A percentile compares a stretch with the other conserved stretches of the same genome.
phyloP scores from a whole-genome alignment of 1,140 invertebrate species.

The Euura saliciscinereae region DNA sequence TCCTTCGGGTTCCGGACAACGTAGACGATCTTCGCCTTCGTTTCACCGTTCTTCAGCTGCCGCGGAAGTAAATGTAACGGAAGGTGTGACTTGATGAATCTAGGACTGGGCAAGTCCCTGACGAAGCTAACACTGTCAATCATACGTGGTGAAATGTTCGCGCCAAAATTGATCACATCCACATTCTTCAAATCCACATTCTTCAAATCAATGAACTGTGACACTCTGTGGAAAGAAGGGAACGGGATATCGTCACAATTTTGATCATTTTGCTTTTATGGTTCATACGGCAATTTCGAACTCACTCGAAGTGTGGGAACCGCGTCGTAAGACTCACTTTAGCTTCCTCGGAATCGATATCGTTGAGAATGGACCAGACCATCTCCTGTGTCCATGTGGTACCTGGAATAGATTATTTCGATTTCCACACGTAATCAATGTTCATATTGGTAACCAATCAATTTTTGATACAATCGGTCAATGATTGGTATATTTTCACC shows the following conservation, averaged over 20 bases:
- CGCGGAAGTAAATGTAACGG: conserved; percentile 70
- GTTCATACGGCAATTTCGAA: background rate
- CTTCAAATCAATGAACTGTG: conserved; percentile 44
- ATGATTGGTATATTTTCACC: too few relatives aligned
- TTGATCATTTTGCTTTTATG: background rate
- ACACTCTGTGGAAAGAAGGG: conserved; percentile 40
- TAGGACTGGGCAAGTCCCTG: conserved; percentile 53
- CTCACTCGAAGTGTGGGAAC: conserved; percentile 57
- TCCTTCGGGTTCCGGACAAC: conserved; percentile 83
- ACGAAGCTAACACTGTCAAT: conserved; percentile 54
- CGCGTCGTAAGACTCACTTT: conserved; percentile 41
- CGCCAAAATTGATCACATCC: conserved; percentile 28
- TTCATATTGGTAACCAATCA: too few relatives aligned
- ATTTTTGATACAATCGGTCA: too few relatives aligned
- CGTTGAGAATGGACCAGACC: conserved; percentile 62
- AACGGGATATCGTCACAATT: background rate
- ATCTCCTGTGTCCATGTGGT: conserved; percentile 64
- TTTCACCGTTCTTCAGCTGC: conserved; percentile 58
- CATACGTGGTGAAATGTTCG: conserved; percentile 44
- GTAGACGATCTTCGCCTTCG: conserved; percentile 73
- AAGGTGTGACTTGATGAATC: conserved; percentile 75
- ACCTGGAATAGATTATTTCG: too few relatives aligned
- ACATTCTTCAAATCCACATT: conserved; percentile 35
- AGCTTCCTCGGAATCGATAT: conserved; percentile 60
- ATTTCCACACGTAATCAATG: too few relatives aligned